phyloP scores from a whole-genome alignment of 2,797 vertebrate genomes.

The Triplophysa yarkandensis region DNA sequence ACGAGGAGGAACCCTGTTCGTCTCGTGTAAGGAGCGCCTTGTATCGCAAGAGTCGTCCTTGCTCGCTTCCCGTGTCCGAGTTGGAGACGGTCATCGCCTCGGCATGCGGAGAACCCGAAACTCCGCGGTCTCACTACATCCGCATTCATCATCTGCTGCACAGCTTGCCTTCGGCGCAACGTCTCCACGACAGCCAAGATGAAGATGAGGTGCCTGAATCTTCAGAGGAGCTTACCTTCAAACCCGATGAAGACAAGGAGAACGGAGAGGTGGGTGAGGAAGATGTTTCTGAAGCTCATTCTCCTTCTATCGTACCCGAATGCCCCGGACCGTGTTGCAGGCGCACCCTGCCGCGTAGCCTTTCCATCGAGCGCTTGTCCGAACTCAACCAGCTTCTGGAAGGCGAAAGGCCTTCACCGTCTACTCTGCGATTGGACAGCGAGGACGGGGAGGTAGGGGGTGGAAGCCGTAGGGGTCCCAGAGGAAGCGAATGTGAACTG shows the following conservation, averaged over 20 bases:
- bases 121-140: conserved; percentile 93
- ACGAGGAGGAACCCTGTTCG: conserved; percentile 61
- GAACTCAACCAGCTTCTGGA: conserved; percentile 81
- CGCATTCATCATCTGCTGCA: conserved; percentile 94
- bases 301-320: conserved; percentile 67
- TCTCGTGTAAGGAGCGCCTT: conserved; percentile 53
- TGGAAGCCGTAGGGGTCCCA: conserved; percentile 72
- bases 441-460: conserved; percentile 82
- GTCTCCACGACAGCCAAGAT: conserved; percentile 64
- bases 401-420: conserved; percentile 60
- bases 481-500: conserved; percentile 87
- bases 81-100: conserved; percentile 94
- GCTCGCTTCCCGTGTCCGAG: conserved; percentile 92
- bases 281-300: conserved; percentile 57
- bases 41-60: conserved; percentile 76
- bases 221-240: conserved; percentile 74
- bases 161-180: conserved; percentile 87
- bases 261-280: conserved; percentile 70
- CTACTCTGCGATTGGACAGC: conserved; percentile 76
- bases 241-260: conserved; percentile 74
- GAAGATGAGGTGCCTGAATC: conserved; percentile 48
- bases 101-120: conserved; percentile 89
- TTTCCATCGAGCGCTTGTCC: conserved; percentile 79
- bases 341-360: conserved; percentile 72
- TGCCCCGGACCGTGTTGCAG: conserved; percentile 75